Base-by-base conservation (phyloP, 2,797 vertebrate genomes). In the Ctenosaura bakeri region DNA sequence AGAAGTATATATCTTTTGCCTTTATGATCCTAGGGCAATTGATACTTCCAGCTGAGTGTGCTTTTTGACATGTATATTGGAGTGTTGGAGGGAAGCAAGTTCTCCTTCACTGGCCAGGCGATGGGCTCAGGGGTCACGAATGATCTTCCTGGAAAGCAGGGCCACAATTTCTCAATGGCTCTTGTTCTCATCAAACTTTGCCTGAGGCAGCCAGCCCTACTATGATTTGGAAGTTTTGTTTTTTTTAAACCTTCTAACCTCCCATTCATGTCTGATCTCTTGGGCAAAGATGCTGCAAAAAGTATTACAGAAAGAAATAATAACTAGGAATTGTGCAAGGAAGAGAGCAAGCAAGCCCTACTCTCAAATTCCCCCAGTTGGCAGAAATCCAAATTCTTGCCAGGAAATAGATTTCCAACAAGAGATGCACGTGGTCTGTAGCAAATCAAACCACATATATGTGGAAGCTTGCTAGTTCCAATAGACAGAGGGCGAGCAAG, bases 381-480 rank as follows among this genome's bases (percentile, higher is more conserved):
- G 69, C 24, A 22, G n/a, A 74, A 56, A 52, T 35, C 52, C 84
- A 71, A 35, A 38, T 59, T 92, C 20, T 89, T n/a, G 91, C 24
- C 86, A 90, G 84, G 50, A 88, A 92, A 93, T 92, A 73, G 94
- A 94, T 87, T 90, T 83, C 38, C 12, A 50, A 32, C 50, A 79
- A 88, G 35, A 94, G 56, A 85, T 87, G 10, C 9, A 7, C 88
- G 85, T 79, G 88, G 84, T 86, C 71, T 88, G 79, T 93, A 93
- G 77, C 79, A 94, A 94, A 96, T 94, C 76, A 94, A 92, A 91
- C 92, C 89, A n/a, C 56, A 90, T 88, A 79, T 89, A 87, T 92
- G 92, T 83, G 69, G 83, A 93, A 88, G 24, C 89, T 90, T 91
- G 85, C 90, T 89, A 94, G 88, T 92, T 95, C 59, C 90, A 92